phyloP scores from a whole-genome alignment of 2,888 invertebrate genomes.

The Priocnemis perturbator region DNA sequence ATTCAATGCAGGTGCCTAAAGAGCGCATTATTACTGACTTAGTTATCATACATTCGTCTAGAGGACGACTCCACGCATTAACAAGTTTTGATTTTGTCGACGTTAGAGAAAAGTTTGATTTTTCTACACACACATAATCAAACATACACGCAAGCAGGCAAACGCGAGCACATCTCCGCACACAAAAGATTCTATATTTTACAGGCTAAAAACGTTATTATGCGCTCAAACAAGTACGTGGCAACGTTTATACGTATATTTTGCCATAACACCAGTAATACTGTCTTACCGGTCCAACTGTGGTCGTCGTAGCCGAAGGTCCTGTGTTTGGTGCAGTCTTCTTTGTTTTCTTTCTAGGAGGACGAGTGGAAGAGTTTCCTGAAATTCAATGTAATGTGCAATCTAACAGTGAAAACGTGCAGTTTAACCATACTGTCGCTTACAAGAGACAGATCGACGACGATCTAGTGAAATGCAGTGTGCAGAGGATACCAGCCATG shows the following conservation, averaged over 20 bases:
- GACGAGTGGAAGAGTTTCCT: constrained; percentile 73
- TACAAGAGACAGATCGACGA: constrained; percentile 43
- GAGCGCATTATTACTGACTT: constrained; percentile 41
- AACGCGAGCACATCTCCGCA: too few relatives aligned
- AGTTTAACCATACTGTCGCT: constrained; percentile 35
- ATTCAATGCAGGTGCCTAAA: constrained; percentile 70
- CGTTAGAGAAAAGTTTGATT: too few relatives aligned
- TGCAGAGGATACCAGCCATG: constrained; percentile 72
- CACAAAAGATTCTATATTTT: too few relatives aligned
- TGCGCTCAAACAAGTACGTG: too few relatives aligned
- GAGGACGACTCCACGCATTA: too few relatives aligned
- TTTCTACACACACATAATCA: too few relatives aligned
- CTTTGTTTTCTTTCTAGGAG: constrained; percentile 78
- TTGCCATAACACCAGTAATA: neutral
- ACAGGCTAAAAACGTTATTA: too few relatives aligned
- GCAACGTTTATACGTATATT: neutral
- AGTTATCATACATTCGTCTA: constrained; percentile 14
- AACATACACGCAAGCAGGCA: too few relatives aligned
- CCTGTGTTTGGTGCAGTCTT: constrained; percentile 72
- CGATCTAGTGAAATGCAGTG: constrained; percentile 65
- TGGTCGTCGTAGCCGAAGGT: constrained; percentile 55
- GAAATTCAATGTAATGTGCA: constrained; percentile 68
- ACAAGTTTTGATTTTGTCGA: too few relatives aligned
- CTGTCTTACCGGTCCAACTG: constrained; percentile 66
- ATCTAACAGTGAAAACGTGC: constrained; percentile 60